A percentile compares a stretch with the other conserved stretches of the same genome.
Evolutionary conservation across 2,113 vertebrate genomes (phyloP).

Genomic region (Alligator sinensis): DNA sequence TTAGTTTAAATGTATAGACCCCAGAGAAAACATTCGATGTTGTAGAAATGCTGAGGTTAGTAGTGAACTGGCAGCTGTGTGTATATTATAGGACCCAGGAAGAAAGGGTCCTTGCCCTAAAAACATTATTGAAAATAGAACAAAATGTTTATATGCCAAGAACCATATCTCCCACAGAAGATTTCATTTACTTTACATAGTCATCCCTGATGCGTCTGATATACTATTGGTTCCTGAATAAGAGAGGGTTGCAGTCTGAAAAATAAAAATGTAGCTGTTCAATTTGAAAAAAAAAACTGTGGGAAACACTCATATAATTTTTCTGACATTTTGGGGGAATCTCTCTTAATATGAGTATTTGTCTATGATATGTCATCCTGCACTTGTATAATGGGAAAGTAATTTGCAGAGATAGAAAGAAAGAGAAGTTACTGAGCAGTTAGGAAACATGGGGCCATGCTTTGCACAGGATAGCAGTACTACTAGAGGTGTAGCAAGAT

Average conservation of each 20-base stretch:
- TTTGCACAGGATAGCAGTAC: not conserved
- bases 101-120: not conserved
- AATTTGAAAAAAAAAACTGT: not conserved
- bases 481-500: too few species aligned
- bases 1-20: not conserved
- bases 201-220: not conserved
- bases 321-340: not conserved
- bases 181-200: not conserved
- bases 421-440: not conserved
- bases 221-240: not conserved
- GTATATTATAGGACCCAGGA: not conserved
- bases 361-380: not conserved
- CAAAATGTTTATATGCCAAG: not conserved
- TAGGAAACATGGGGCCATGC: not conserved
- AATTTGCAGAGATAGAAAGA: not conserved
- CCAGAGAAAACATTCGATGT: not conserved
- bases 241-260: not conserved
- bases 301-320: not conserved
- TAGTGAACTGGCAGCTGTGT: not conserved
- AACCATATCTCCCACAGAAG: not conserved
- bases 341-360: not conserved
- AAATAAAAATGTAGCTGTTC: not conserved
- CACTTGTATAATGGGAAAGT: not conserved
- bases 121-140: not conserved
- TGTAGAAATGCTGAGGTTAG: not conserved